Percentiles rank a stretch among this genome's conserved stretches.
phyloP scores from a whole-genome alignment of 2,797 vertebrate species.

The Cercopithecus mitis region DNA sequence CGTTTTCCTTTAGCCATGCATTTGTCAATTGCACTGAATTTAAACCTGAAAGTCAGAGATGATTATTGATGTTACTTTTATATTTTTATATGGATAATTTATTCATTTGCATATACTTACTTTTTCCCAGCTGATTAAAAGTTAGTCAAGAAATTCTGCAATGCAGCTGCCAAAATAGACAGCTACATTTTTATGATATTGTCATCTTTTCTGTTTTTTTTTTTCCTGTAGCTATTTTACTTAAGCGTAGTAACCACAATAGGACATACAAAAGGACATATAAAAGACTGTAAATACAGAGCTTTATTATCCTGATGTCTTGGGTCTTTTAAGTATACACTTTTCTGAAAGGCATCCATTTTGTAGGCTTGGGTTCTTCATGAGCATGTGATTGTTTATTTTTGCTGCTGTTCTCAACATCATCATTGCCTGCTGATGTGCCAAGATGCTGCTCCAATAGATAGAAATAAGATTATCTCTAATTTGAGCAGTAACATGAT shows the following conservation, averaged over 20 bases:
- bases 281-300: conserved; percentile 72
- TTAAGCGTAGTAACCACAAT: conserved; percentile 74
- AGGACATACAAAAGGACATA: conserved; percentile 28
- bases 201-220: conserved; percentile 72
- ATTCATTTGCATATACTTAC: conserved; percentile 84
- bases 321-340: conserved; percentile 69
- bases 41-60: conserved; percentile 87
- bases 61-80: conserved; percentile 89
- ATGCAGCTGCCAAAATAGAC: conserved; percentile 82
- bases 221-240: conserved; percentile 81
- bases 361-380: conserved; percentile 39
- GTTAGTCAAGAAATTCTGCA: conserved; percentile 81
- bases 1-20: conserved; percentile 86
- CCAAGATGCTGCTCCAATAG: conserved; percentile 85
- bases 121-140: conserved; percentile 77
- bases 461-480: conserved; percentile 29
- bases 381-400: conserved; percentile 22
- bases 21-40: conserved; percentile 88
- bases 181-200: conserved; percentile 80
- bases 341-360: conserved; percentile 34
- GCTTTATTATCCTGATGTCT: conserved; percentile 73
- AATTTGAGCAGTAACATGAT: conserved; percentile 51
- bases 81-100: conserved; percentile 88
- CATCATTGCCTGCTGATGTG: conserved; percentile 80
- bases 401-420: conserved; percentile 81